These are phyloP conservation scores for Ceratoteleas bidentatus DNA, from an alignment of 1,140 invertebrate species.

Conservation along the genomic window DNA sequence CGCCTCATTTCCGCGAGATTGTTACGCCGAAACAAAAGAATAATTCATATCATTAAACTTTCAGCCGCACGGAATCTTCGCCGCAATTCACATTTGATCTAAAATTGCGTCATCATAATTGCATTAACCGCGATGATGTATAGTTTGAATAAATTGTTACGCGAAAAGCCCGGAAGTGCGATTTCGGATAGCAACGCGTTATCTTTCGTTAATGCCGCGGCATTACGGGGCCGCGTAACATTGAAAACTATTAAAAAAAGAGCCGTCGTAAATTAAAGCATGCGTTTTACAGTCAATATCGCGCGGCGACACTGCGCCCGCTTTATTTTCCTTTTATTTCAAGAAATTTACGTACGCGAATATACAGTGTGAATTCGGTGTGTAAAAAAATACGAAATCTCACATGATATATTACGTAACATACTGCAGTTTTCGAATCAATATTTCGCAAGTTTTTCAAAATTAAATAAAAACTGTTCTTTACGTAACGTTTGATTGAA, in stretches of 20 bases:
- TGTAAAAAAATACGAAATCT: too few relatives aligned
- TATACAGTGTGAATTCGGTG: too few relatives aligned
- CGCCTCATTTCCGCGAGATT: background rate
- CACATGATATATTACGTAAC: too few relatives aligned
- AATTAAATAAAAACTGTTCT: too few relatives aligned
- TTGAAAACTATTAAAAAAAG: conserved; percentile 1
- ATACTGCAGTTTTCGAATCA: too few relatives aligned
- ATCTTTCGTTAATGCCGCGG: conserved; percentile 7
- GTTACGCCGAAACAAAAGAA: conserved; percentile 2
- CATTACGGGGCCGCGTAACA: background rate
- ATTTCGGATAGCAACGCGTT: background rate
- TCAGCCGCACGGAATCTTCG: background rate
- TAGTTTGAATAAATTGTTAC: conserved; percentile 4
- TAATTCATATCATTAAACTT: conserved; percentile 8
- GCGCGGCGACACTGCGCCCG: conserved; percentile 1
- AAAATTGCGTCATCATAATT: background rate
- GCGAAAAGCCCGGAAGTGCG: background rate
- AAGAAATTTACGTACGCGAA: conserved; percentile 21
- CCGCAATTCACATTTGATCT: background rate
- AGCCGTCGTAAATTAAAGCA: conserved; percentile 6
- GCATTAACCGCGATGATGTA: background rate
- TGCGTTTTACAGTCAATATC: conserved; percentile 16
- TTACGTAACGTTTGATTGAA: too few relatives aligned
- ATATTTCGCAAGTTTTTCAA: too few relatives aligned
- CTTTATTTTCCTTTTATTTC: conserved; percentile 33